These are phyloP conservation scores for Calephelis virginiensis DNA, from an alignment of 1,140 invertebrate species.

Conservation along the genomic window DNA sequence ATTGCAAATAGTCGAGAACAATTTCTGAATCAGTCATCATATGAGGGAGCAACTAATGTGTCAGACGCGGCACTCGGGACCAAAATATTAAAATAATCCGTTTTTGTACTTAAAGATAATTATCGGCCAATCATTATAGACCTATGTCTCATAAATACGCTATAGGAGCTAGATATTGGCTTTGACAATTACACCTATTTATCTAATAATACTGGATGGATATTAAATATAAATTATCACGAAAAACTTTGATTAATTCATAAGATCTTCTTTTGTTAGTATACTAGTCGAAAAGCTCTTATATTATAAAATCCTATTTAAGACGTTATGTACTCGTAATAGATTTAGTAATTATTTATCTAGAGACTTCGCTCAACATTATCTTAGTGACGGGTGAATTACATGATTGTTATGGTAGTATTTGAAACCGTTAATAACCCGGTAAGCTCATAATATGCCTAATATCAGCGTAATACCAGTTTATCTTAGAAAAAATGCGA, in stretches of 20 bases:
- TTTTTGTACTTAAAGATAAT: conserved; percentile 44
- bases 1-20: conserved; percentile 4
- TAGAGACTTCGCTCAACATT: conserved; percentile 46
- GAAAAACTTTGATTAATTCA: conserved; percentile 71
- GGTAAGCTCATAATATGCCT: conserved; percentile 39
- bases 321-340: conserved; percentile 55
- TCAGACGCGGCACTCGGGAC: conserved; percentile 17
- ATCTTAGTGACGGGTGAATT: conserved; percentile 43
- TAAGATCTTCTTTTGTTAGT: conserved; percentile 72
- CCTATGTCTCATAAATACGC: conserved; percentile 54
- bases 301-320: conserved; percentile 68
- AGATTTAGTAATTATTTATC: conserved; percentile 52
- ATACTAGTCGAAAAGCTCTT: conserved; percentile 74
- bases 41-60: conserved; percentile 18
- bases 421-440: conserved; percentile 46
- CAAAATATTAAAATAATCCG: conserved; percentile 21
- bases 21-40: not conserved
- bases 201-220: conserved; percentile 77
- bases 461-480: conserved; percentile 14
- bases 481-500: conserved; percentile 6
- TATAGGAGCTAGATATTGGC: conserved; percentile 65
- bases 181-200: conserved; percentile 61
- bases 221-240: conserved; percentile 70
- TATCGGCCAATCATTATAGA: conserved; percentile 49
- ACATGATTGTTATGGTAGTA: conserved; percentile 36